A percentile compares a stretch with the other conserved stretches of the same genome.
Conservation (phyloP, 2,113 vertebrate species). For the Nibea albiflora region DNA sequence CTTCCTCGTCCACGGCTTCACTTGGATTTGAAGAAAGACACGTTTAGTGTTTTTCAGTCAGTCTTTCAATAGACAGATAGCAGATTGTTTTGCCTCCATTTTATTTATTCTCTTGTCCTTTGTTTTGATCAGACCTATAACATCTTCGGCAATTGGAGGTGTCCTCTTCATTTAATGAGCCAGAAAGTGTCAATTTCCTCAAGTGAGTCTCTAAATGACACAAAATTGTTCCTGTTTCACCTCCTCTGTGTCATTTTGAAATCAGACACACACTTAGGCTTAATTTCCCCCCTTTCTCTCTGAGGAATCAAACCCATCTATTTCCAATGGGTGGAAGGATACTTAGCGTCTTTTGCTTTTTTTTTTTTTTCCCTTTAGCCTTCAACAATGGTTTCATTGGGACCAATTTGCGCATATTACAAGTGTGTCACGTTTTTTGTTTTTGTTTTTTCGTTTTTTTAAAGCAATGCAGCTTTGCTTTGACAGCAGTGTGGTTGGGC, state of each 20-base stretch:
- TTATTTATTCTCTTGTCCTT: constrained; percentile 19
- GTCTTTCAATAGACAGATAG: neutral
- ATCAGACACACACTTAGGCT: constrained; percentile 61
- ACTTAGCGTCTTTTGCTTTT: constrained; percentile 42
- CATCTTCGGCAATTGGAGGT: constrained; percentile 42
- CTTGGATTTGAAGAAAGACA: neutral
- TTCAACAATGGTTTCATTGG: constrained; percentile 72
- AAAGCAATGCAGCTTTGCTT: constrained; percentile 37
- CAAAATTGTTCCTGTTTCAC: constrained; percentile 59
- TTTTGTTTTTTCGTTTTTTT: constrained; percentile 2
- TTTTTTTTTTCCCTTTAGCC: constrained; percentile 24
- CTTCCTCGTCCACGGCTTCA: neutral
- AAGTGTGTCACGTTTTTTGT: constrained; percentile 44
- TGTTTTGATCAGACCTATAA: constrained; percentile 41
- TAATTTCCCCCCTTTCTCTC: constrained; percentile 47
- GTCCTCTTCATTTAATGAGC: constrained; percentile 59
- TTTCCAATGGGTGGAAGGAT: constrained; percentile 61
- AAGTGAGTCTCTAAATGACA: constrained; percentile 67
- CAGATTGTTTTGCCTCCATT: constrained; percentile 11
- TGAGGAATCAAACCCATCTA: constrained; percentile 57
- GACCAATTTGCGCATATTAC: constrained; percentile 77
- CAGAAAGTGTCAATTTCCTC: constrained; percentile 67
- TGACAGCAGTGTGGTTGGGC: constrained; percentile 55
- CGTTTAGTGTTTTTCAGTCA: neutral
- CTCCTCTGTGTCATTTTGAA: constrained; percentile 51